Evolutionary conservation across 2,888 invertebrate species (phyloP).

Genomic region (Agelastica alni): DNA sequence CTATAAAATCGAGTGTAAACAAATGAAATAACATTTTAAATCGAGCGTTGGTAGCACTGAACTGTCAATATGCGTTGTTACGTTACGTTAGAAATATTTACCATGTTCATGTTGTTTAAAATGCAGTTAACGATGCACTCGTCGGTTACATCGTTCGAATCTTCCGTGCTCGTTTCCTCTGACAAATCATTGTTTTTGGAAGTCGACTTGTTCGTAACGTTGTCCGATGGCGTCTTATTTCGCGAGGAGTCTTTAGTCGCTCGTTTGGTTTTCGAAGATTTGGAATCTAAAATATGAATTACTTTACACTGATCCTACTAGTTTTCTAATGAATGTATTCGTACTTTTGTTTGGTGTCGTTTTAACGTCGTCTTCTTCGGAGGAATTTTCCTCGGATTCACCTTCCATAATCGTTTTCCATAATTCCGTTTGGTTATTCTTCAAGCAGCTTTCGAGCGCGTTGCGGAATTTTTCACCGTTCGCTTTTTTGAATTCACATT

Average conservation of each 20-base stretch:
- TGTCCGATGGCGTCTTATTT: background rate
- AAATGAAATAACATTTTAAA: too few relatives aligned
- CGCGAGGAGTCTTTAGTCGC: background rate
- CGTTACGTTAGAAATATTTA: conserved; percentile 55
- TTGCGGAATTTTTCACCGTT: conserved; percentile 34
- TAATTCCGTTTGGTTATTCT: conserved; percentile 42
- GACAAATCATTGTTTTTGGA: too few relatives aligned
- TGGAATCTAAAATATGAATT: too few relatives aligned
- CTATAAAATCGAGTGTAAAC: conserved; percentile 54
- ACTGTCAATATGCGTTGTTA: too few relatives aligned
- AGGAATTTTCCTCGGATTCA: conserved; percentile 25
- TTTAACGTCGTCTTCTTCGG: conserved; percentile 11
- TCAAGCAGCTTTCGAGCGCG: conserved; percentile 39
- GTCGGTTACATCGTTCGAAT: conserved; percentile 5
- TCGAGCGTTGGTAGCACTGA: too few relatives aligned
- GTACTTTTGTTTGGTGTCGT: too few relatives aligned
- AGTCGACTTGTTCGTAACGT: background rate
- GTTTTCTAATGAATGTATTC: too few relatives aligned
- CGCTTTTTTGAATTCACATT: conserved; percentile 46
- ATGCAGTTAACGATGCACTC: conserved; percentile 71
- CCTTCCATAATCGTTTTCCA: conserved; percentile 47
- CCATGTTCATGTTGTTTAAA: conserved; percentile 70
- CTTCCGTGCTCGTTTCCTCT: conserved; percentile 19
- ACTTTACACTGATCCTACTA: too few relatives aligned
- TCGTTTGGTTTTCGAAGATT: background rate